Base-by-base conservation (phyloP, 2,888 invertebrate genomes). In the Heliconius aoede region DNA sequence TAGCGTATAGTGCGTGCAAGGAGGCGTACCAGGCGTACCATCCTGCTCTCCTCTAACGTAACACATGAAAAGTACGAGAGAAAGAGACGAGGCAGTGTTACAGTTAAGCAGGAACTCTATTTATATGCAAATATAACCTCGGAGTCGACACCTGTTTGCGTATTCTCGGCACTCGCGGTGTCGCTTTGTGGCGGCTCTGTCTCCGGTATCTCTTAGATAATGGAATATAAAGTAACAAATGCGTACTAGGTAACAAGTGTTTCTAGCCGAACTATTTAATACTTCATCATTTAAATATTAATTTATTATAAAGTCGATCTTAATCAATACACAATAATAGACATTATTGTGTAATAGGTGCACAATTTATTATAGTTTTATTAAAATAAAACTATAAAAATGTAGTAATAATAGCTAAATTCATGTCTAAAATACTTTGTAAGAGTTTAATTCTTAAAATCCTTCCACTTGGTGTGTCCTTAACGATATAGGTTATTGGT, bases 101-200 rank as follows among this genome's bases (percentile, higher is more conserved):
- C 94, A 94, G 94, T 94, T 94, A 94, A 93, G 93, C 93, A 93
- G 94, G 94, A 93, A 94, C 94, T 94, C 94, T 94, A 94, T 94
- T 94, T 94, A 94, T 94, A 94, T 94, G 94, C 94, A 94, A 94
- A 94, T 94, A 94, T 91, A 93, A 90, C 93, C 92, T 93, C 93
- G 90, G 87, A 92, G 91, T 89, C 94, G 91, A 94, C 94, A 94
- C 94, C 94, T 94, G 94, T 94, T 94, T 94, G 94, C 93, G 94
- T 94, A 94, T 94, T 94, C 94, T 92, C 90, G 84, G 85, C 92
- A 87, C 87, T 90, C 89, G 87, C 86, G 86, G 87, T 88, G 86
- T 87, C 89, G 91, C 90, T 89, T 90, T 90, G 91, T 89, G 90
- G 91, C 89, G 87, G 89, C 89, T 88, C 88, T 89, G 92, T 91